Base-by-base conservation (phyloP, 1,140 invertebrate genomes). In the Diachasma alloeum region DNA sequence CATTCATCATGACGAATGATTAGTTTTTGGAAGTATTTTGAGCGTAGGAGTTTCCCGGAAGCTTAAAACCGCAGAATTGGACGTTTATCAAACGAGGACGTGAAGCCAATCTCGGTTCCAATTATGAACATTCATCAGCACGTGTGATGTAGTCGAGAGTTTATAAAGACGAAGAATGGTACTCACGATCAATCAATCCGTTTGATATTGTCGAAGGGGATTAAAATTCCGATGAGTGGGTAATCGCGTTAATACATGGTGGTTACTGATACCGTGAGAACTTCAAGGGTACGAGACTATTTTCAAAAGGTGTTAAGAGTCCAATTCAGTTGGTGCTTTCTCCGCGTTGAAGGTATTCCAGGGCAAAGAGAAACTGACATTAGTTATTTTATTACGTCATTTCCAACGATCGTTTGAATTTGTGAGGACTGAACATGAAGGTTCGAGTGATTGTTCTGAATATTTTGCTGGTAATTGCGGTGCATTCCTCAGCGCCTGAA, bases 161-260 rank as follows among this genome's bases (percentile, higher is more conserved):
- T 1, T 42, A 42, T 4, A 13, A 13, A 6, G 39, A 42, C 9
- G 13, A 11, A 42, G 39, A 31, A 31, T 31, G 10, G 39, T 39
- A 31, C 31, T 46, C 13, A 19, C 44, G 13, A 53, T 75, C 13
- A 53, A 36, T 69, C 24, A 48, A 24, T 66, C 17, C 17, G n/a
- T 24, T 19, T 48, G 42, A 56, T 75, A 75, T 24, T 75, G 26
- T 75, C 73, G 70, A 53, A 39, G n/a, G 19, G 46, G 53, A 72
- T 76, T 63, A 76, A 71, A 22, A 36, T 63, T 70, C 24, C 8
- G 46, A 31, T 59, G 13, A 24, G 19, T 59, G 15, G 9, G 15
- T 17, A 42, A 69, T 73, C 72, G 22, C 36, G 17, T 39, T n/a
- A 53, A 75, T 69, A 48, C 19, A 69, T 75, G 24, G 39, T 68